phyloP scores from a whole-genome alignment of 2,888 invertebrate genomes.

The Caenorhabditis sp. region DNA sequence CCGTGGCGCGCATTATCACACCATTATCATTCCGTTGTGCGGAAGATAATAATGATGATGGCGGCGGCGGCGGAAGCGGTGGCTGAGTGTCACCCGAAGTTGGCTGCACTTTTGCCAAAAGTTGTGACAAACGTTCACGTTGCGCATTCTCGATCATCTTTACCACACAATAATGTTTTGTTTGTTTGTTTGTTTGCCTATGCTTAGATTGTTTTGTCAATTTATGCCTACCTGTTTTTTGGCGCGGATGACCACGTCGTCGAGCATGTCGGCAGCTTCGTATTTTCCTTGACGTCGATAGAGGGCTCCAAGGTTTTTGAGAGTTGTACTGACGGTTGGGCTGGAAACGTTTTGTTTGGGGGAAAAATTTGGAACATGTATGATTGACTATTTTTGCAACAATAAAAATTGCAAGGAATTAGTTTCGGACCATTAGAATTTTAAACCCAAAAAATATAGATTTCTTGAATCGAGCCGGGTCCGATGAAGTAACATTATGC shows the following conservation, averaged over 20 bases:
- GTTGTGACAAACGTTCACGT: constrained; percentile 7
- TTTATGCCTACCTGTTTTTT: constrained; percentile 3
- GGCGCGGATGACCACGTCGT: constrained; percentile 86
- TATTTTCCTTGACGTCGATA: constrained; percentile 98
- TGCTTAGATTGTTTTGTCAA: background rate
- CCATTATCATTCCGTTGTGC: background rate
- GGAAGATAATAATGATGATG: too few species aligned
- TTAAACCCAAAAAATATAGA: too few species aligned
- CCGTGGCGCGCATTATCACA: background rate
- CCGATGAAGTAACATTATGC: too few species aligned
- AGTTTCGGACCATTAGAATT: too few species aligned
- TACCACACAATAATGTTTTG: too few species aligned
- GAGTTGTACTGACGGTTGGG: constrained; percentile 93
- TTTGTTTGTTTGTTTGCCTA: background rate
- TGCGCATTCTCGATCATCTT: constrained; percentile 12
- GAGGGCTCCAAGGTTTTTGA: constrained; percentile 96
- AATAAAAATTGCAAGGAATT: too few species aligned
- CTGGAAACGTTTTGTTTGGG: too few species aligned
- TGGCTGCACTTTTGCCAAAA: constrained; percentile 10
- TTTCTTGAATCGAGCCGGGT: too few species aligned
- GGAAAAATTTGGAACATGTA: too few species aligned
- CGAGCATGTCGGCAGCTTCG: constrained; percentile 97
- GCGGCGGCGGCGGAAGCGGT: background rate
- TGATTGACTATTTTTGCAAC: too few species aligned
- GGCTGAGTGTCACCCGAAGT: background rate